Conservation (phyloP, 2,113 vertebrate genomes). For the Mellivora capensis region DNA sequence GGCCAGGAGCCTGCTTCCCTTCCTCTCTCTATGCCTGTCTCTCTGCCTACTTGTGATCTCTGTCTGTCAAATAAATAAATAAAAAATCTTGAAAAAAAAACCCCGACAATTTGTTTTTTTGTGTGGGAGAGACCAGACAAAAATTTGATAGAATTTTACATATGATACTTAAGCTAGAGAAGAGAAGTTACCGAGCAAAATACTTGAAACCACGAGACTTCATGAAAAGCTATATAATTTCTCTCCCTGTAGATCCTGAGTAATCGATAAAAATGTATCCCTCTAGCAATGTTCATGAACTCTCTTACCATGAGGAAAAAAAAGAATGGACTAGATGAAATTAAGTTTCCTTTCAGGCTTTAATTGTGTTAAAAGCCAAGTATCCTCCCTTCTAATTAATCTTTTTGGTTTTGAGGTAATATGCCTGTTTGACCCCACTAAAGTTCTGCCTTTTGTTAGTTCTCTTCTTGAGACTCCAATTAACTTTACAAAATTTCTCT, state of each 20-base stretch:
- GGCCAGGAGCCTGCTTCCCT: no score
- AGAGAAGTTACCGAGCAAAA: background rate
- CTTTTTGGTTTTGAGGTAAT: slow-evolving; percentile 59
- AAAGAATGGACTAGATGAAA: background rate
- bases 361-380: slow-evolving; percentile 49
- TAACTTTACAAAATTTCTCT: slow-evolving; percentile 71
- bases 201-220: background rate
- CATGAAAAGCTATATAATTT: background rate
- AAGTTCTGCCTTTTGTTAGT: slow-evolving; percentile 62
- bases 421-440: slow-evolving; percentile 46
- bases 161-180: background rate
- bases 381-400: slow-evolving; percentile 32
- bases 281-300: background rate
- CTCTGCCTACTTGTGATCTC: no score
- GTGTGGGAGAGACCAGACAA: background rate
- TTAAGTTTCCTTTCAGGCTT: slow-evolving; percentile 34
- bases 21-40: no score
- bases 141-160: background rate
- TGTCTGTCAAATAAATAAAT: no score
- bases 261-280: background rate
- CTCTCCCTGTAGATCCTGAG: background rate
- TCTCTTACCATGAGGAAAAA: slow-evolving; percentile 20
- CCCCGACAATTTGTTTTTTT: background rate
- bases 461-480: slow-evolving; percentile 64
- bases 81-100: no score